phyloP scores from a whole-genome alignment of 2,797 vertebrate species.

The Amazona ochrocephala region DNA sequence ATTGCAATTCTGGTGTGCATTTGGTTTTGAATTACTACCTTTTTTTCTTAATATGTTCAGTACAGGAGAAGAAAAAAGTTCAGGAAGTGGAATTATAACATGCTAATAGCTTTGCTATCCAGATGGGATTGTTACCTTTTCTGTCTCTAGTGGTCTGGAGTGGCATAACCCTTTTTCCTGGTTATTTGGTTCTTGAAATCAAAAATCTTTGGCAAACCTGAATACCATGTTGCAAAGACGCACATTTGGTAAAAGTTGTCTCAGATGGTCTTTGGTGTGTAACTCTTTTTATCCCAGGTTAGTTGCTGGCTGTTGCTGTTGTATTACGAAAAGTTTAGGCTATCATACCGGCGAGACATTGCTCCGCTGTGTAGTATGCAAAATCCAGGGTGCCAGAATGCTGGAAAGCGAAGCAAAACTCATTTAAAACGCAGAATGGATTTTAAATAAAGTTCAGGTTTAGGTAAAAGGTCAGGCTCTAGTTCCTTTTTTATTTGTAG shows the following conservation, averaged over 20 bases:
- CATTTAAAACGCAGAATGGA: neutral
- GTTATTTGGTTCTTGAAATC: neutral
- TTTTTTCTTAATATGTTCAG: neutral
- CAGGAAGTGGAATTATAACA: neutral
- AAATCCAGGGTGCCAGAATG: neutral
- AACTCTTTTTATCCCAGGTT: neutral
- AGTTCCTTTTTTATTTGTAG: constrained; percentile 39
- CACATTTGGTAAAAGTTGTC: neutral
- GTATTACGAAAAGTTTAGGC: neutral
- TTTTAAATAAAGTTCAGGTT: constrained; percentile 38
- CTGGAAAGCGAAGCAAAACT: neutral
- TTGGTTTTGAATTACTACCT: neutral
- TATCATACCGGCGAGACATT: neutral
- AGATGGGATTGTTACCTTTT: neutral
- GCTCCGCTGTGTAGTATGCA: neutral
- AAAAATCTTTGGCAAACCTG: neutral
- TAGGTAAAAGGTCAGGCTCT: constrained; percentile 24
- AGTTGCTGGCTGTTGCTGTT: neutral
- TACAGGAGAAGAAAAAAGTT: neutral
- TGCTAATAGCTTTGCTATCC: neutral
- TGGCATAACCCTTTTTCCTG: neutral
- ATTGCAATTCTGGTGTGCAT: neutral
- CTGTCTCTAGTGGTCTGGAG: neutral
- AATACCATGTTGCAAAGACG: neutral
- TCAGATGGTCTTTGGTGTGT: neutral